These are phyloP conservation scores for Heterodera filipjevi DNA, from an alignment of 2,888 invertebrate species.

Conservation along the genomic window DNA sequence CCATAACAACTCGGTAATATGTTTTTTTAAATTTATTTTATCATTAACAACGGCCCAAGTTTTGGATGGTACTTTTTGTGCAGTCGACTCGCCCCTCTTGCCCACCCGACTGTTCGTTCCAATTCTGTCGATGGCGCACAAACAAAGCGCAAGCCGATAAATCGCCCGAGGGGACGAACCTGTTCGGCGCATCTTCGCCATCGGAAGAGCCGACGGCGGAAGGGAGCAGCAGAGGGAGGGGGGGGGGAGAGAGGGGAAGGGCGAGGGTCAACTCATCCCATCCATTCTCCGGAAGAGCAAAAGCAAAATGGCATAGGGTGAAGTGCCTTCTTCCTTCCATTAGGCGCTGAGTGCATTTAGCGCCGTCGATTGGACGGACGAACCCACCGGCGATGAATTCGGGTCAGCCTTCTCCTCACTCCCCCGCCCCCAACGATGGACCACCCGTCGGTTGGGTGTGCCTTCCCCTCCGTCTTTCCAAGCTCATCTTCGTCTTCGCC, in stretches of 20 bases:
- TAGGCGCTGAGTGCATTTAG: conserved; percentile 2
- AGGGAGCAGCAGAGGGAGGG: neutral
- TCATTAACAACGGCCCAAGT: too few species aligned
- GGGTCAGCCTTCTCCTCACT: neutral
- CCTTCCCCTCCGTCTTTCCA: neutral
- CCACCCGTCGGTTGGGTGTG: neutral
- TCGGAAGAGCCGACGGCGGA: neutral
- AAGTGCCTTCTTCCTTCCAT: conserved; percentile 3
- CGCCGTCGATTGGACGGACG: conserved; percentile 3
- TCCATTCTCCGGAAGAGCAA: conserved; percentile 9
- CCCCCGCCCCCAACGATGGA: too few species aligned
- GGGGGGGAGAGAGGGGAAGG: neutral
- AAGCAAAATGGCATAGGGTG: neutral
- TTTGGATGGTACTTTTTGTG: too few species aligned
- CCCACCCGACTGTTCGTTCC: neutral
- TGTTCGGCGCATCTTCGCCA: conserved; percentile 4
- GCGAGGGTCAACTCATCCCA: neutral
- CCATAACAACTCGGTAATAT: too few species aligned
- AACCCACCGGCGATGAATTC: neutral
- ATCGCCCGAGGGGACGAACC: conserved; percentile 6
- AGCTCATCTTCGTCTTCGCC: neutral
- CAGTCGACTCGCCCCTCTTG: neutral
- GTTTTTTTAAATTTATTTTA: too few species aligned
- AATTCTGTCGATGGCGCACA: conserved; percentile 1
- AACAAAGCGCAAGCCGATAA: neutral